These are phyloP conservation scores for Drosophila persimilis DNA, from an alignment of 1,140 invertebrate species.

Conservation along the genomic window DNA sequence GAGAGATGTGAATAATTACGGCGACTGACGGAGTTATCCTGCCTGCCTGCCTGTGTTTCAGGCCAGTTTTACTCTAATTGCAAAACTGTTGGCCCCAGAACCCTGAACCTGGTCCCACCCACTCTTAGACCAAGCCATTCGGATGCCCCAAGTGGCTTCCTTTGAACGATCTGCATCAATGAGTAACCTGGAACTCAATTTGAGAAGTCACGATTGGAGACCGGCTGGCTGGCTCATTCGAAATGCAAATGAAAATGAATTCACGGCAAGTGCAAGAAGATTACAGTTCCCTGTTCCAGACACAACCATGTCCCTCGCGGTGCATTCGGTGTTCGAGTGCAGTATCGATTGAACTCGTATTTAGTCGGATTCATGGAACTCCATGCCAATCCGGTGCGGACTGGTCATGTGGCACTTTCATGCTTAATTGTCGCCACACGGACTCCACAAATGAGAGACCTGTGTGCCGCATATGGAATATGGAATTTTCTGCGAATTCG, in stretches of 20 bases:
- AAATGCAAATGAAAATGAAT: conserved; percentile 26
- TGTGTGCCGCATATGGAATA: conserved; percentile 6
- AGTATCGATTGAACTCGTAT: too few relatives aligned
- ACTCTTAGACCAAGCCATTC: too few relatives aligned
- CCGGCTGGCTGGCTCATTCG: background rate
- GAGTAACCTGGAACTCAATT: conserved; percentile 23
- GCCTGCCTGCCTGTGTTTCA: too few relatives aligned
- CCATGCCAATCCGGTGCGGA: too few relatives aligned
- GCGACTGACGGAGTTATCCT: background rate
- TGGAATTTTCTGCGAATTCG: conserved; percentile 35
- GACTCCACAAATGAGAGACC: background rate
- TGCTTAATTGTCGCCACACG: conserved; percentile 25
- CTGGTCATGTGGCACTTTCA: background rate
- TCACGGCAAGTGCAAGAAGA: conserved; percentile 7
- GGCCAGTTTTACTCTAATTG: background rate
- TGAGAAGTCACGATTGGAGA: background rate
- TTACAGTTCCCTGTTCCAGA: conserved; percentile 5
- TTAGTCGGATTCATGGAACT: too few relatives aligned
- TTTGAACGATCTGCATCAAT: conserved; percentile 1
- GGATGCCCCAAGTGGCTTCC: too few relatives aligned
- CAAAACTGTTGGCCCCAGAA: background rate
- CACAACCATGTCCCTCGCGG: background rate
- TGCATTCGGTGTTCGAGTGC: background rate
- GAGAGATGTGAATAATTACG: conserved; percentile 60
- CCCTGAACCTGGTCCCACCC: too few relatives aligned